These are phyloP conservation scores for Monarcha castaneiventris DNA, from an alignment of 2,113 vertebrate species.

Conservation along the genomic window DNA sequence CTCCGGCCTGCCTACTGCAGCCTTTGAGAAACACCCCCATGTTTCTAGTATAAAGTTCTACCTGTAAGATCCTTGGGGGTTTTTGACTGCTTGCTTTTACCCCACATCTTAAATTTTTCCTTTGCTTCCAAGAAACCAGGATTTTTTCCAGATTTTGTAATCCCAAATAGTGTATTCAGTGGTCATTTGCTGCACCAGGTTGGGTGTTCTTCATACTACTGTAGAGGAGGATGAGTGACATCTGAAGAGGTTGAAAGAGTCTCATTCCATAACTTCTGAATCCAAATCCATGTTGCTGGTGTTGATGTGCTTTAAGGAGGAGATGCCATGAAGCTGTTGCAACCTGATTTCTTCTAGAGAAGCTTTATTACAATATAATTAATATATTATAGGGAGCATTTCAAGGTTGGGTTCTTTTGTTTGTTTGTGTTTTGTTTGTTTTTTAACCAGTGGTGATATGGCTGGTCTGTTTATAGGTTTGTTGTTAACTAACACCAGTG, in stretches of 20 bases:
- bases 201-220: neutral
- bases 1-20: neutral
- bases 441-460: neutral
- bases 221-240: neutral
- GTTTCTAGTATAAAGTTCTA: neutral
- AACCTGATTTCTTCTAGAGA: neutral
- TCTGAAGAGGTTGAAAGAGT: neutral
- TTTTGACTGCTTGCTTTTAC: neutral
- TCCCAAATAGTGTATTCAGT: neutral
- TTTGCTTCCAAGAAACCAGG: neutral
- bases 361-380: neutral
- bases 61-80: neutral
- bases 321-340: neutral
- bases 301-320: neutral
- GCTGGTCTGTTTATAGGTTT: neutral
- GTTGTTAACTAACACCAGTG: neutral
- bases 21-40: neutral
- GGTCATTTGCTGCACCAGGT: neutral
- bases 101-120: neutral
- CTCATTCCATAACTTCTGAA: neutral
- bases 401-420: neutral
- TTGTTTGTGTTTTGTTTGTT: neutral
- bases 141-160: neutral
- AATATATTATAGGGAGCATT: neutral
- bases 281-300: neutral